phyloP scores from a whole-genome alignment of 2,797 vertebrate species.

The Pipistrellus pygmaeus region DNA sequence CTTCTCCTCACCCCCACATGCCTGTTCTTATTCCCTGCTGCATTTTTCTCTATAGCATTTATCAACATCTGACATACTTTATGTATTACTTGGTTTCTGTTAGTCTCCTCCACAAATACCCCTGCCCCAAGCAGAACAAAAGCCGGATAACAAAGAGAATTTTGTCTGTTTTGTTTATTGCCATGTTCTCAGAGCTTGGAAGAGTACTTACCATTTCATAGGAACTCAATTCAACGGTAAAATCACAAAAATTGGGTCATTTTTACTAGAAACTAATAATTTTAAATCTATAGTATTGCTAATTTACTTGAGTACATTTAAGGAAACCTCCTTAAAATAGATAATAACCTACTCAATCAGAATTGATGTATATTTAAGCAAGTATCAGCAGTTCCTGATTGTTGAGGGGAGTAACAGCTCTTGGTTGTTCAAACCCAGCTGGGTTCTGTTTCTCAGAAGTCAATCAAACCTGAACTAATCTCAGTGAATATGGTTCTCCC shows the following conservation, averaged over 20 bases:
- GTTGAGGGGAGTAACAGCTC: not conserved
- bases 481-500: not conserved
- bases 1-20: not conserved
- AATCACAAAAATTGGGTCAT: constrained; percentile 18
- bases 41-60: not conserved
- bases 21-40: not conserved
- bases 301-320: constrained; percentile 48
- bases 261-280: constrained; percentile 53
- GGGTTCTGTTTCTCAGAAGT: constrained; percentile 12
- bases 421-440: not conserved
- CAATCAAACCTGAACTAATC: not conserved
- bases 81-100: constrained; percentile 33
- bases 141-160: not conserved
- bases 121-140: not conserved
- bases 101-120: not conserved
- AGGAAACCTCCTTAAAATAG: constrained; percentile 54
- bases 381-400: not conserved
- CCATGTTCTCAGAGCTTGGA: not conserved
- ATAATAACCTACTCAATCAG: not conserved
- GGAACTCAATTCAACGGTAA: not conserved
- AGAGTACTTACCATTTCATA: not conserved
- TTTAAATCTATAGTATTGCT: constrained; percentile 26
- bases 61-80: constrained; percentile 8
- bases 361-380: constrained; percentile 37
- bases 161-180: constrained; percentile 35